phyloP scores from a whole-genome alignment of 2,113 vertebrate species.

The Ondatra zibethicus region DNA sequence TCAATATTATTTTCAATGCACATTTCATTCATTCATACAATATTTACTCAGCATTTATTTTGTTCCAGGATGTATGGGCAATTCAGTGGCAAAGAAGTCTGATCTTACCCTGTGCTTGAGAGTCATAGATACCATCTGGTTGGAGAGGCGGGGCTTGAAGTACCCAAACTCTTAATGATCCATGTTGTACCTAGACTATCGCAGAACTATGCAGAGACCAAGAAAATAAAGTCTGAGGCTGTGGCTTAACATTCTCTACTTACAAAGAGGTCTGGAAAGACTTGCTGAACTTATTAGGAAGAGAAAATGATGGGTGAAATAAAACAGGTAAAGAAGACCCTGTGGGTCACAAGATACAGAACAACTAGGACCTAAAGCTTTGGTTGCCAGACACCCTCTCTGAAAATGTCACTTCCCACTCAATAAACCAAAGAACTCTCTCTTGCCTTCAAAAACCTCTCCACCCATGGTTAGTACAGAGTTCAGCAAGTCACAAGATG shows the following conservation, averaged over 20 bases:
- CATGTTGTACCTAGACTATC: not conserved
- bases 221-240: not conserved
- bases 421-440: not conserved
- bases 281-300: not conserved
- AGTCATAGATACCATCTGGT: not conserved
- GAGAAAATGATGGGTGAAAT: constrained; percentile 23
- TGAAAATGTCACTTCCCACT: not conserved
- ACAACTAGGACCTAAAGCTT: not conserved
- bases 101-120: not conserved
- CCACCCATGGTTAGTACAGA: not conserved
- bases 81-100: constrained; percentile 10
- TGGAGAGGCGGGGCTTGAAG: constrained; percentile 43
- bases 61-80: not conserved
- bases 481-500: not conserved
- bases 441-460: constrained; percentile 31
- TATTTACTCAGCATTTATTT: not conserved
- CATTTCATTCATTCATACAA: constrained; percentile 49
- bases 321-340: constrained; percentile 25
- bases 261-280: not conserved
- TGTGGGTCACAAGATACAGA: not conserved
- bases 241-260: constrained; percentile 6
- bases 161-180: constrained; percentile 11
- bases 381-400: not conserved
- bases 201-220: constrained; percentile 10
- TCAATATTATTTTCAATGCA: not conserved